Evolutionary conservation across 2,113 vertebrate species (phyloP), one percentile per base, ranked within the genome.

Genomic region (Campylorhamphus procurvoides): DNA sequence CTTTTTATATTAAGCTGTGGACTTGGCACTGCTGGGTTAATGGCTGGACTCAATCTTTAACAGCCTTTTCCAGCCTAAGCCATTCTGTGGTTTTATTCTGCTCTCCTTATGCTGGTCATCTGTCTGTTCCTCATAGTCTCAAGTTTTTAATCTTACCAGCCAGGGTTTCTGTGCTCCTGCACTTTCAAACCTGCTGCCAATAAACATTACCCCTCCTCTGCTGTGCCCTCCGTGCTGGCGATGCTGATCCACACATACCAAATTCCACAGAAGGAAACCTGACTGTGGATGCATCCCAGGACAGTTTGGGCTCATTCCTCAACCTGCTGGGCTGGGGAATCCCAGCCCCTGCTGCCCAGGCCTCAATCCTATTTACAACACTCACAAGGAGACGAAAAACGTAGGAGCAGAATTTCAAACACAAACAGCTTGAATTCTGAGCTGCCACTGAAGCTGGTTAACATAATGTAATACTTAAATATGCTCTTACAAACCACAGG

Each of bases 401-500:
- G 50, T 11, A 20, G 50, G 64, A 89, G 66, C 22, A 90, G n/a
- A 89, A 67, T 1, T 67, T 16, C 46, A 87, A 86, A 92, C 8
- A 89, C 47, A 84, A 93, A 83, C 86, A 93, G 84, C 55, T 63
- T 47, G 44, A 86, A 88, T 90, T 63, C 35, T 7, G 12, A 90
- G 90, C 89, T 86, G 84, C 46, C 68, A 58, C 46, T 14, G 52
- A 88, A 81, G 76, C 86, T 87, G 77, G 83, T 90, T 95, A 96
- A 85, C 75, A 74, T 90, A 95, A 94, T 71, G 68, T 63, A 92
- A 90, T 87, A 81, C 86, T 94, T 96, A 96, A 94, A 97, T 64
- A 90, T 37, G 91, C 94, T 96, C 83, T 96, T 92, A 89, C n/a
- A 95, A 94, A 87, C 93, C 95, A 95, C 94, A 92, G 86, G 89